Evolutionary conservation across 2,113 vertebrate species (phyloP), one percentile per base, ranked within the genome.

Genomic region (Myiozetetes cayanensis): DNA sequence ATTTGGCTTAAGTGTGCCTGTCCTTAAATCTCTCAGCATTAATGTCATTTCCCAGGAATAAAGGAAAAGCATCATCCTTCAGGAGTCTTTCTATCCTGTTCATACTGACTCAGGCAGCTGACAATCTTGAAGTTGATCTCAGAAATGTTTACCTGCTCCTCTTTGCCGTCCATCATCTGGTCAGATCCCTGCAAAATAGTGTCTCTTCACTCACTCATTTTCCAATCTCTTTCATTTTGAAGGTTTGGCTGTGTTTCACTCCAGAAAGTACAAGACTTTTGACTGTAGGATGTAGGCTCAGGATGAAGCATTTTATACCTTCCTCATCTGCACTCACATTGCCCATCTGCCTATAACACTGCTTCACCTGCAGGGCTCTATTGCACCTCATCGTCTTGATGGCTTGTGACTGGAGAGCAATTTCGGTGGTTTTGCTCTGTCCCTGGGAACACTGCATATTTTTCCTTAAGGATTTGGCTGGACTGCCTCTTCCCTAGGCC

Each of bases 391-490:
- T 41, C 28, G 10, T 61, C 59, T 73, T 0, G 0, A 37, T 68
- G 67, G 33, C 55, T 28, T 1, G 3, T 59, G 35, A 14, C 28
- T 78, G 77, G 90, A 70, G 62, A 53, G 27, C 12, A 39, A 3
- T 80, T 80, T 70, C 59, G 37, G 41, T 92, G 41, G 1, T 55
- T 67, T 90, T 80, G 41, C n/a, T 67, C 55, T 37, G 24, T 66
- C 2, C 1, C 47, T 92, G 63, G 53, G 37, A 92, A 39, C 12
- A 22, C 1, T 52, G 31, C 46, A 6, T 73, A 23, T 91, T 86
- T 92, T 94, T 83, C 46, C 72, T 85, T 72, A 30, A 86, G 41
- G 83, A 86, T 85, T 76, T 85, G 79, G 44, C 79, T 92, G 44
- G 27, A 43, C 24, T 90, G 50, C 41, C 49, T 88, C 53, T 89